phyloP scores from a whole-genome alignment of 2,888 invertebrate genomes.

The Agrilus mali region DNA sequence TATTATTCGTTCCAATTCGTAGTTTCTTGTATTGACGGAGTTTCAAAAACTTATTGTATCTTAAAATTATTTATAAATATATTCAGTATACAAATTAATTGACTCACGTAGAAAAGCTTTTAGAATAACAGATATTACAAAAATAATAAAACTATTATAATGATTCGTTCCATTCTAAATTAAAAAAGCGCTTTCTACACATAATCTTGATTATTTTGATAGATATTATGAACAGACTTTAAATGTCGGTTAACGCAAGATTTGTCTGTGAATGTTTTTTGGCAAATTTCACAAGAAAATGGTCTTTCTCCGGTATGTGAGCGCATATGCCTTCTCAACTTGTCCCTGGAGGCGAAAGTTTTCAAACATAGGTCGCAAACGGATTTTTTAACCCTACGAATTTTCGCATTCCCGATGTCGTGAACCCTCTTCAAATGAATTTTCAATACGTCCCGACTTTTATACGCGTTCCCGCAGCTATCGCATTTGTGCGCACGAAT shows the following conservation, averaged over 20 bases:
- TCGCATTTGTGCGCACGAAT: conserved; percentile 26
- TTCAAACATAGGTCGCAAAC: conserved; percentile 28
- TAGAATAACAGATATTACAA: too few species aligned
- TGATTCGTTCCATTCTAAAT: too few species aligned
- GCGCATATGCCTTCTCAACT: conserved; percentile 22
- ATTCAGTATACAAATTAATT: too few species aligned
- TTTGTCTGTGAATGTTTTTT: conserved; percentile 22
- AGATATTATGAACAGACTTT: conserved; percentile 19
- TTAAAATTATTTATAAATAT: too few species aligned
- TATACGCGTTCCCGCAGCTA: conserved; percentile 38
- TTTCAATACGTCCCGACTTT: conserved; percentile 32
- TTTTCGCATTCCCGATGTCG: conserved; percentile 29
- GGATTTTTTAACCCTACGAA: conserved; percentile 24
- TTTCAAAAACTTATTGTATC: too few species aligned
- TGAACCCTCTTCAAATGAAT: conserved; percentile 39
- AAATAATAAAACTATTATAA: too few species aligned
- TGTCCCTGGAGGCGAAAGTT: conserved; percentile 24
- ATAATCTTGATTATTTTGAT: neutral
- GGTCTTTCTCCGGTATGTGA: conserved; percentile 22
- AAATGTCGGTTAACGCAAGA: conserved; percentile 22
- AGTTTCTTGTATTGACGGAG: too few species aligned
- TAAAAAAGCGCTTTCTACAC: too few species aligned
- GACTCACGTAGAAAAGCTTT: too few species aligned
- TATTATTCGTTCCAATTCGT: too few species aligned
- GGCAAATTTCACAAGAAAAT: conserved; percentile 19